A percentile compares a stretch with the other conserved stretches of the same genome.
phyloP scores from a whole-genome alignment of 2,113 vertebrate species.

The cat (Felis catus) region DNA sequence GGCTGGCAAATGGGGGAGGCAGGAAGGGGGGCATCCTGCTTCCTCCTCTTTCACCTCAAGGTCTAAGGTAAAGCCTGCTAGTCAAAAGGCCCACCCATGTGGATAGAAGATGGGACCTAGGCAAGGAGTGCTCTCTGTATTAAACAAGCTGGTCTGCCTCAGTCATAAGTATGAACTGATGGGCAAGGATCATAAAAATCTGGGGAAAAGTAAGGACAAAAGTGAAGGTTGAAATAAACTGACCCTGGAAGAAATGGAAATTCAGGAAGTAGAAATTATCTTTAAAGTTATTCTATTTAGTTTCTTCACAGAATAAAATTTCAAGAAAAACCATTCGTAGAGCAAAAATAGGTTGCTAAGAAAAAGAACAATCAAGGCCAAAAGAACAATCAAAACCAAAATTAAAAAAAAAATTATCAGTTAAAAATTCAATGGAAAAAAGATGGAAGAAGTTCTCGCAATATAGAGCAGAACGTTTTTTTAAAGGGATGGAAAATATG shows the following conservation, averaged over 20 bases:
- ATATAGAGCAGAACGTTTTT: neutral
- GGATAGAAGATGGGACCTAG: neutral
- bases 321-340: neutral
- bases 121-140: neutral
- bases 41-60: neutral
- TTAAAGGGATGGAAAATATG: neutral
- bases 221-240: neutral
- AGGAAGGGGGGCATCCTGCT: rapidly evolving
- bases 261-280: neutral
- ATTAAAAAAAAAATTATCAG: neutral
- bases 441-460: neutral
- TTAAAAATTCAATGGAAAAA: slow-evolving; percentile 26
- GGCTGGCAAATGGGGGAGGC: neutral
- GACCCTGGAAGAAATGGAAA: neutral
- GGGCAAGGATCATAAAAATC: neutral
- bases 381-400: neutral
- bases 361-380: slow-evolving; percentile 12
- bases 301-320: neutral
- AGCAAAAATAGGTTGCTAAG: neutral
- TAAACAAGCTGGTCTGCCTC: neutral
- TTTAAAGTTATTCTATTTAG: slow-evolving; percentile 27
- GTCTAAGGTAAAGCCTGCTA: neutral
- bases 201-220: neutral
- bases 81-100: neutral
- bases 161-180: neutral